These are phyloP conservation scores for Seira musarum DNA, from an alignment of 2,888 invertebrate species.

Conservation along the genomic window DNA sequence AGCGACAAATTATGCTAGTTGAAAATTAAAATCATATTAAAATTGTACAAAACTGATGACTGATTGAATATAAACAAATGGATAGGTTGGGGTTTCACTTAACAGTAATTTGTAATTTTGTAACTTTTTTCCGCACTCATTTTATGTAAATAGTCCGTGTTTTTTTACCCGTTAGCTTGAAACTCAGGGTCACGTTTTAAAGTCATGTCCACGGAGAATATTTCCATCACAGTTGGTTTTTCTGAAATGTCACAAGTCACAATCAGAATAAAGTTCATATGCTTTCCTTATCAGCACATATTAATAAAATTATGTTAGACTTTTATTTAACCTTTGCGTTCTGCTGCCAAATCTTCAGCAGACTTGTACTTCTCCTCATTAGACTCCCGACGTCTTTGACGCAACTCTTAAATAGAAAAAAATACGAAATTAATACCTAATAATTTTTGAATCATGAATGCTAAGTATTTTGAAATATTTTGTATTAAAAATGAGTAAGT, in stretches of 20 bases:
- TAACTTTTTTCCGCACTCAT: too few species aligned
- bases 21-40: too few species aligned
- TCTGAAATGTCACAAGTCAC: conserved; percentile 29
- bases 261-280: not conserved
- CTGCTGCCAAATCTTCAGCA: not conserved
- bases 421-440: not conserved
- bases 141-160: too few species aligned
- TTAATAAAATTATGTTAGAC: not conserved
- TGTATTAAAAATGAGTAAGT: too few species aligned
- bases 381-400: conserved; percentile 41
- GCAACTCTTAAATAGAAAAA: conserved; percentile 19
- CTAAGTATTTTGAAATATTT: not conserved
- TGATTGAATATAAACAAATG: too few species aligned
- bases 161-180: not conserved
- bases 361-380: conserved; percentile 51
- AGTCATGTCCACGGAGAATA: conserved; percentile 66
- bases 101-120: too few species aligned
- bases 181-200: conserved; percentile 54
- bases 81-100: too few species aligned
- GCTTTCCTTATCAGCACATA: too few species aligned
- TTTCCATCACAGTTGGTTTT: conserved; percentile 62
- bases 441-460: not conserved
- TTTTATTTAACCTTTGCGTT: conserved; percentile 41
- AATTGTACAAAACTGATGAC: too few species aligned
- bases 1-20: too few species aligned